These are phyloP conservation scores for Rotaria socialis DNA, from an alignment of 2,888 invertebrate genomes.

Conservation along the genomic window DNA sequence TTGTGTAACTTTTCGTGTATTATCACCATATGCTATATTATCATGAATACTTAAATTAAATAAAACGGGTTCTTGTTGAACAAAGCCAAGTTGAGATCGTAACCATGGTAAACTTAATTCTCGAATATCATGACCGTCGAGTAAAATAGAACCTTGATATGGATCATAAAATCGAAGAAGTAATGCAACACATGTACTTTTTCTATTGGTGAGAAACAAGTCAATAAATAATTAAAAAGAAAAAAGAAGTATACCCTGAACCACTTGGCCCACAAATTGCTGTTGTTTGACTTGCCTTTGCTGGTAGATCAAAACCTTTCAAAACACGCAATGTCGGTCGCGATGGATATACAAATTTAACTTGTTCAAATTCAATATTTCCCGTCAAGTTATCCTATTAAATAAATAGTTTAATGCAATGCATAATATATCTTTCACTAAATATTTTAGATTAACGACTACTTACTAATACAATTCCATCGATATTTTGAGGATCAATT, in stretches of 20 bases:
- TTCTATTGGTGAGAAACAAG: conserved; percentile 1
- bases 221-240: background rate
- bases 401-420: background rate
- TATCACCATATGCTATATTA: conserved; percentile 76
- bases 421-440: no score
- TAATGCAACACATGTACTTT: conserved; percentile 41
- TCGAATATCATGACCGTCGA: conserved; percentile 64
- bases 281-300: conserved; percentile 38
- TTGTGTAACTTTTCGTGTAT: background rate
- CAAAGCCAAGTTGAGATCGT: conserved; percentile 77
- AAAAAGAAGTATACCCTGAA: background rate
- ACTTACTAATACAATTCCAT: background rate
- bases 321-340: conserved; percentile 56
- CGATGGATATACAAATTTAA: conserved; percentile 59
- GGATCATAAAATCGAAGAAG: conserved; percentile 47
- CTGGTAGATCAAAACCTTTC: conserved; percentile 53
- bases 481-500: background rate
- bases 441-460: background rate
- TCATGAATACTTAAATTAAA: conserved; percentile 81
- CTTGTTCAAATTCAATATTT: conserved; percentile 54
- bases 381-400: conserved; percentile 50
- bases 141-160: conserved; percentile 44
- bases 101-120: conserved; percentile 68
- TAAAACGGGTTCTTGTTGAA: conserved; percentile 84
- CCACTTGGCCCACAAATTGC: conserved; percentile 45